Conservation (phyloP, 2,888 invertebrate genomes). For the Zaprionus obscuricornis region DNA sequence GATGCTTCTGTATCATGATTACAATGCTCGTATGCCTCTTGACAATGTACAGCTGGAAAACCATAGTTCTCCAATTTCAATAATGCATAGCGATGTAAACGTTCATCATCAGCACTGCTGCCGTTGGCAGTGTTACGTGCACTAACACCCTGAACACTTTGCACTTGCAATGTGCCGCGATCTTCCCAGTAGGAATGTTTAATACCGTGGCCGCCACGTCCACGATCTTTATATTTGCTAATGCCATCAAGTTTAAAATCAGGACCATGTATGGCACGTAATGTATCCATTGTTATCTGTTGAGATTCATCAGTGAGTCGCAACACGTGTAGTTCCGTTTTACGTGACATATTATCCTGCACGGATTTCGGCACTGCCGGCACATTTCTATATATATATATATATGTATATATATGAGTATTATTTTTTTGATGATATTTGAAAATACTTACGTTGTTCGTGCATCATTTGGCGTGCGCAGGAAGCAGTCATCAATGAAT, state of each 20-base stretch:
- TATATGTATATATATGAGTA: constrained; percentile 51
- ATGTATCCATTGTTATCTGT: constrained; percentile 89
- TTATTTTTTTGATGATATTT: neutral
- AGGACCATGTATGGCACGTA: constrained; percentile 90
- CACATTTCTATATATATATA: constrained; percentile 66
- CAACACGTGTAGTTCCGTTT: constrained; percentile 90
- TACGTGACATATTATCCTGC: constrained; percentile 85
- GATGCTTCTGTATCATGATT: constrained; percentile 89
- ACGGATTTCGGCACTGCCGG: constrained; percentile 81
- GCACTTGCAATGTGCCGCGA: constrained; percentile 89
- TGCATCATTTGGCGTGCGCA: constrained; percentile 86
- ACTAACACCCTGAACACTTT: constrained; percentile 80
- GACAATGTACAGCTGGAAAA: constrained; percentile 89
- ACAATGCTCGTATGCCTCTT: constrained; percentile 89
- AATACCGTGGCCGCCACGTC: constrained; percentile 86
- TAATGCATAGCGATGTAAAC: constrained; percentile 88
- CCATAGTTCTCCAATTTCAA: constrained; percentile 90
- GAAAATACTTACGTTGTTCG: constrained; percentile 84
- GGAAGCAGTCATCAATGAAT: constrained; percentile 87
- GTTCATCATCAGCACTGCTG: constrained; percentile 84
- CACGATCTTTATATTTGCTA: constrained; percentile 87
- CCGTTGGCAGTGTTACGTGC: constrained; percentile 79
- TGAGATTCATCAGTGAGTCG: constrained; percentile 88
- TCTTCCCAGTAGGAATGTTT: constrained; percentile 91
- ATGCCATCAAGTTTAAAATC: constrained; percentile 86